Evolutionary conservation across 2,888 invertebrate species (phyloP).

Genomic region (Flexamia atlantica): DNA sequence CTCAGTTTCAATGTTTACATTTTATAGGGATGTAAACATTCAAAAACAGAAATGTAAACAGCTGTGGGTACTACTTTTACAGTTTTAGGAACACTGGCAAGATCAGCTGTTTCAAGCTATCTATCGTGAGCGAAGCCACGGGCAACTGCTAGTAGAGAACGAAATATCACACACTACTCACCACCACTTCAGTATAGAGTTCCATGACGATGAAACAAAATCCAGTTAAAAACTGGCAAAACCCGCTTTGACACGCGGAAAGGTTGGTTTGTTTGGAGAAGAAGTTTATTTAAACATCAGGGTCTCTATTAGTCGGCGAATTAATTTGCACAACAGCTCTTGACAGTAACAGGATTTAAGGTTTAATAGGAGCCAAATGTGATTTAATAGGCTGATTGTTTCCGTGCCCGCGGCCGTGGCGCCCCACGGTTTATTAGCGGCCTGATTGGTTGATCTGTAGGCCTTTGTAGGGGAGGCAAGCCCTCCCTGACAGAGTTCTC

Average conservation of each 20-base stretch:
- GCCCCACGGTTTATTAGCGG: constrained; percentile 9
- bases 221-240: no score
- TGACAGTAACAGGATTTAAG: background rate
- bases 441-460: constrained; percentile 28
- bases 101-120: no score
- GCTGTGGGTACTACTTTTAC: no score
- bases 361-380: constrained; percentile 23
- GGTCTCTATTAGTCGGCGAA: background rate
- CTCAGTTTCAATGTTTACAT: no score
- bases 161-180: no score
- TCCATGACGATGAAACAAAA: no score
- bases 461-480: background rate
- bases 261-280: background rate
- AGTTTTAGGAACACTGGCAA: no score
- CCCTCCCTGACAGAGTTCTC: background rate
- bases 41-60: no score
- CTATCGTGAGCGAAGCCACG: no score
- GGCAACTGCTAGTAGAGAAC: no score
- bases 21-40: no score
- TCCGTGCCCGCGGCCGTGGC: constrained; percentile 5
- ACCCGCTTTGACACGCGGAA: background rate
- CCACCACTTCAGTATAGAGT: no score
- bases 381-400: constrained; percentile 36
- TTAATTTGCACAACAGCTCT: background rate
- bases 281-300: background rate